Percentiles rank a stretch among this genome's conserved stretches.
Conservation (phyloP, 2,113 vertebrate genomes). For the Labeo rohita region DNA sequence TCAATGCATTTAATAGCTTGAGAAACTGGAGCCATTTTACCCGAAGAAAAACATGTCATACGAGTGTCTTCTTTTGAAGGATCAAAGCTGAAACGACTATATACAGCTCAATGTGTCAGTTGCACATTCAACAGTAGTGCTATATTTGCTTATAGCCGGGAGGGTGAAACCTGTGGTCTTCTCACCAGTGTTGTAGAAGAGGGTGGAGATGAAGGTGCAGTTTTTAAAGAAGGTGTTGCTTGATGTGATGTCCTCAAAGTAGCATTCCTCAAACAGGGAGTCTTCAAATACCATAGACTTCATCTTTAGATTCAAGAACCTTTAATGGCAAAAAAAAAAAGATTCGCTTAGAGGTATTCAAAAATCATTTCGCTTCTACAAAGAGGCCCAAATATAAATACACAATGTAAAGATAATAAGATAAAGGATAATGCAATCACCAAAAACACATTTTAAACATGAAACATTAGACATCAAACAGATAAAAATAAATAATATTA, state of each 20-base stretch:
- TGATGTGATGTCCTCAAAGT: conserved; percentile 96
- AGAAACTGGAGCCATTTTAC: conserved; percentile 52
- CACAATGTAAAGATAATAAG: no score
- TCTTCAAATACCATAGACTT: conserved; percentile 95
- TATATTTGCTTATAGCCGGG: not conserved
- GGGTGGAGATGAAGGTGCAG: conserved; percentile 92
- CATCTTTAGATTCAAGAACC: conserved; percentile 93
- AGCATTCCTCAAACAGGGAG: conserved; percentile 94
- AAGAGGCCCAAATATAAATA: not conserved
- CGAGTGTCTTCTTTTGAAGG: conserved; percentile 10
- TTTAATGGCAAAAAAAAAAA: conserved; percentile 57
- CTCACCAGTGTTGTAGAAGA: conserved; percentile 97
- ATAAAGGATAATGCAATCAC: not conserved
- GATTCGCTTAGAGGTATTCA: not conserved
- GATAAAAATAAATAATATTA: not conserved
- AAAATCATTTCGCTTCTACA: not conserved
- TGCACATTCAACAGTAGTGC: not conserved
- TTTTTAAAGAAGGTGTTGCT: conserved; percentile 98
- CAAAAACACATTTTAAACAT: not conserved
- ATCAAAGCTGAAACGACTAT: not conserved
- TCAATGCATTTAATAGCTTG: conserved; percentile 16
- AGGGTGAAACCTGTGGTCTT: not conserved
- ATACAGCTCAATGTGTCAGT: not conserved
- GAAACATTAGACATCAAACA: not conserved
- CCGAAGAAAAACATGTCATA: not conserved